Percentiles rank a stretch among this genome's conserved stretches.
Conservation (phyloP, 2,113 vertebrate species). For the Malaclemys terrapin region DNA sequence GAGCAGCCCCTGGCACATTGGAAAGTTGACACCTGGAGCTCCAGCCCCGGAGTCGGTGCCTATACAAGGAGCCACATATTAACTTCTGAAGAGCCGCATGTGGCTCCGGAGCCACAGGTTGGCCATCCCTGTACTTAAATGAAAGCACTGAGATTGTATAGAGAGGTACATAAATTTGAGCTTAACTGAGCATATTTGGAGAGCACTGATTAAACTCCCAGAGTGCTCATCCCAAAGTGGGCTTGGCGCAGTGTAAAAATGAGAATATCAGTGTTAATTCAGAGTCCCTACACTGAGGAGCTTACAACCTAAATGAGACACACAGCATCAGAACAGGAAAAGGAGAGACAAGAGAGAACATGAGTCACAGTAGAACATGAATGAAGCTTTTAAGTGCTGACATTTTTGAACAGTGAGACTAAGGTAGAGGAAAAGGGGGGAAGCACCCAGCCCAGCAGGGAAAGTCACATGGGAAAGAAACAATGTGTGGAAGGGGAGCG, state of each 20-base stretch:
- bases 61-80: too few relatives aligned
- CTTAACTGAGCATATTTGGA: background rate
- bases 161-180: background rate
- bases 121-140: background rate
- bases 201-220: background rate
- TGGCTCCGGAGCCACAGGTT: too few relatives aligned
- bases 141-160: background rate
- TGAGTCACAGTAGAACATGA: slow-evolving; percentile 17
- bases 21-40: too few relatives aligned
- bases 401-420: background rate
- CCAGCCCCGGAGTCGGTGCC: too few relatives aligned
- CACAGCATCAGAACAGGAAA: slow-evolving; percentile 26
- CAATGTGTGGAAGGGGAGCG: slow-evolving; percentile 24
- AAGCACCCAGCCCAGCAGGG: slow-evolving; percentile 50
- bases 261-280: background rate
- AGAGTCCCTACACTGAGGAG: background rate
- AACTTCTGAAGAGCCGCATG: too few relatives aligned
- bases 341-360: slow-evolving; percentile 64
- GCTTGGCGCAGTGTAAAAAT: background rate
- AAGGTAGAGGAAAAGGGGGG: slow-evolving; percentile 22
- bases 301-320: background rate
- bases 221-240: rapidly evolving
- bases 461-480: slow-evolving; percentile 40
- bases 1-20: too few relatives aligned
- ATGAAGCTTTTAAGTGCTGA: background rate